Percentiles rank a stretch among this genome's conserved stretches.
Evolutionary conservation across 2,888 invertebrate genomes (phyloP).

Genomic region (Agrotis ipsilon): DNA sequence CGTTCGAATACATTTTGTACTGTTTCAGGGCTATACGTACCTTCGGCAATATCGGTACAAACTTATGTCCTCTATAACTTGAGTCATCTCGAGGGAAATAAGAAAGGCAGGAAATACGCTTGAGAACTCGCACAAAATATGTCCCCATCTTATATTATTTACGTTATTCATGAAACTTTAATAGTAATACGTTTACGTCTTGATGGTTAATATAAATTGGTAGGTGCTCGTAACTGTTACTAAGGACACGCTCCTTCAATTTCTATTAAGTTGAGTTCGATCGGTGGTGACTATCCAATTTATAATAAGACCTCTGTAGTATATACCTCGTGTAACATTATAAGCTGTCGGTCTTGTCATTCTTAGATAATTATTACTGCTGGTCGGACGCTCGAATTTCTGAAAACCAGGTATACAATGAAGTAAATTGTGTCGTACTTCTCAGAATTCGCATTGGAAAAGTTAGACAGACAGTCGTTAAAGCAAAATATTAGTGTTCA

Average conservation of each 20-base stretch:
- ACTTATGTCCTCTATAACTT: conserved; percentile 88
- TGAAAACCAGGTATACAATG: neutral
- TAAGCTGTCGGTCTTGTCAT: neutral
- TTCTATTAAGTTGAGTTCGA: neutral
- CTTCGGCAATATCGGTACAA: conserved; percentile 78
- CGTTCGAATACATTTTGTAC: conserved; percentile 56
- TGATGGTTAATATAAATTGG: conserved; percentile 44
- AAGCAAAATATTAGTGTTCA: neutral
- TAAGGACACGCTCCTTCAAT: neutral
- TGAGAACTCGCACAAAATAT: conserved; percentile 86
- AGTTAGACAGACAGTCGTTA: neutral
- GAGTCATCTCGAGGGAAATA: conserved; percentile 89
- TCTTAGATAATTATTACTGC: no score
- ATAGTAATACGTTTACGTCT: conserved; percentile 68
- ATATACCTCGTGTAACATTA: no score
- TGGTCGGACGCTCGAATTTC: neutral
- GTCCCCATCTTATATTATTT: conserved; percentile 82
- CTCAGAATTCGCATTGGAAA: no score
- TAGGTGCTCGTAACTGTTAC: neutral
- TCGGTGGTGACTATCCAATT: neutral
- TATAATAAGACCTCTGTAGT: neutral
- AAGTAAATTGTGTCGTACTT: no score
- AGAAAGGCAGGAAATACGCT: conserved; percentile 86
- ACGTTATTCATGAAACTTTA: conserved; percentile 74
- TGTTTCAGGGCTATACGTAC: conserved; percentile 66